These are phyloP conservation scores for Labroides dimidiatus DNA, from an alignment of 2,797 vertebrate species.

Conservation along the genomic window DNA sequence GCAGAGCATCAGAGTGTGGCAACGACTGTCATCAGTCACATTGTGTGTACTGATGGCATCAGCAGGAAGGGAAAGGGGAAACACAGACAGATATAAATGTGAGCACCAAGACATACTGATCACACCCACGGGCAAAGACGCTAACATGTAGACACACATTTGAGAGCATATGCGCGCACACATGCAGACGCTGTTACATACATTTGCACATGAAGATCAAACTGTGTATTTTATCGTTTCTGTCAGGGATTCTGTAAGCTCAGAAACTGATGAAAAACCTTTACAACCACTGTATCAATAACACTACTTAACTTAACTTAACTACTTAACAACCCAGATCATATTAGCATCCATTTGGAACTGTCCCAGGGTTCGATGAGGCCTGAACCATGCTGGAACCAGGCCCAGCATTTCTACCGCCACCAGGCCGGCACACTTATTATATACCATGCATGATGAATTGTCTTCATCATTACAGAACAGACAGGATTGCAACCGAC, in stretches of 20 bases:
- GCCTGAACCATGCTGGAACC: conserved; percentile 72
- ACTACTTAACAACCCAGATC: conserved; percentile 54
- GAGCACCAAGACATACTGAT: conserved; percentile 57
- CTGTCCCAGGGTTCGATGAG: conserved; percentile 77
- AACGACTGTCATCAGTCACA: conserved; percentile 80
- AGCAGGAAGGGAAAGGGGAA: conserved; percentile 71
- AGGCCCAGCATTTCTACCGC: conserved; percentile 64
- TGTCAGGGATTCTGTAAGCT: conserved; percentile 15
- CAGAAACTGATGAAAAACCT: conserved; percentile 42
- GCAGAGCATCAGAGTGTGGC: conserved; percentile 77
- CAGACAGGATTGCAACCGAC: conserved; percentile 52
- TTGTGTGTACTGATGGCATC: conserved; percentile 78
- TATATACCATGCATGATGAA: conserved; percentile 66
- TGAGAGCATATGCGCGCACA: conserved; percentile 16
- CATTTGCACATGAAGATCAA: conserved; percentile 1
- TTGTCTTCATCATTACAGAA: conserved; percentile 64
- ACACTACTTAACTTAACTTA: conserved; percentile 34
- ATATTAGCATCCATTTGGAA: conserved; percentile 77
- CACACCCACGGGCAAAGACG: conserved; percentile 62
- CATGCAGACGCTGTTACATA: conserved; percentile 3
- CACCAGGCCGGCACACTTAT: conserved; percentile 55
- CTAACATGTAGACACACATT: conserved; percentile 37
- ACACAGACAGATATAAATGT: conserved; percentile 75
- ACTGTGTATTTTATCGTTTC: conserved; percentile 1
- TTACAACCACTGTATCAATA: conserved; percentile 54